Percentiles rank a stretch among this genome's conserved stretches.
These are phyloP conservation scores for Geotrupes spiniger DNA, from an alignment of 2,888 invertebrate species.

Conservation along the genomic window DNA sequence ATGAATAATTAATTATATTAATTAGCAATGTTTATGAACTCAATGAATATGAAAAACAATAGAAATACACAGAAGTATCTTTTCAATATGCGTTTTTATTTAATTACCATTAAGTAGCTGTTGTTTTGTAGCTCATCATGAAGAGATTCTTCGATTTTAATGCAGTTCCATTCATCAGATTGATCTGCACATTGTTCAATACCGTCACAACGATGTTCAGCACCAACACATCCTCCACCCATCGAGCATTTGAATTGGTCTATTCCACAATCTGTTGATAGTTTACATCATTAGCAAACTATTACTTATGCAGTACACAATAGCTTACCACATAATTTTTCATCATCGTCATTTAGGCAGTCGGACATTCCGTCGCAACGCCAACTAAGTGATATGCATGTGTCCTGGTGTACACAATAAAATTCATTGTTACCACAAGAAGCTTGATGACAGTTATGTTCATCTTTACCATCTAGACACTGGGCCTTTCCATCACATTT, in stretches of 20 bases:
- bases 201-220: constrained; percentile 57
- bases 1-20: not conserved
- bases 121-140: constrained; percentile 20
- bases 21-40: not conserved
- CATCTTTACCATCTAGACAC: constrained; percentile 57
- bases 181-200: constrained; percentile 59
- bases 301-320: constrained; percentile 3
- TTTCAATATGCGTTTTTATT: not conserved
- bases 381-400: constrained; percentile 59
- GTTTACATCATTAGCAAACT: not conserved
- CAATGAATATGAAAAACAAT: too few relatives aligned
- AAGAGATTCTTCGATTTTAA: constrained; percentile 26
- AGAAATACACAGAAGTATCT: too few relatives aligned
- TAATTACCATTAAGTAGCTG: constrained; percentile 28
- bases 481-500: constrained; percentile 59
- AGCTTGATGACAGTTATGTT: constrained; percentile 52
- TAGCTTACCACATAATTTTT: constrained; percentile 53
- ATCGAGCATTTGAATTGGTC: constrained; percentile 58
- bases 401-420: constrained; percentile 57
- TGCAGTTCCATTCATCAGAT: constrained; percentile 63
- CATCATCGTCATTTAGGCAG: constrained; percentile 58
- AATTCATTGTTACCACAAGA: constrained; percentile 56
- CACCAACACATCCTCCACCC: constrained; percentile 60
- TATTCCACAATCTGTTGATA: constrained; percentile 51
- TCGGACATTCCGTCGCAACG: constrained; percentile 59